phyloP scores from a whole-genome alignment of 2,113 vertebrate species.

The Brienomyrus brachyistius region DNA sequence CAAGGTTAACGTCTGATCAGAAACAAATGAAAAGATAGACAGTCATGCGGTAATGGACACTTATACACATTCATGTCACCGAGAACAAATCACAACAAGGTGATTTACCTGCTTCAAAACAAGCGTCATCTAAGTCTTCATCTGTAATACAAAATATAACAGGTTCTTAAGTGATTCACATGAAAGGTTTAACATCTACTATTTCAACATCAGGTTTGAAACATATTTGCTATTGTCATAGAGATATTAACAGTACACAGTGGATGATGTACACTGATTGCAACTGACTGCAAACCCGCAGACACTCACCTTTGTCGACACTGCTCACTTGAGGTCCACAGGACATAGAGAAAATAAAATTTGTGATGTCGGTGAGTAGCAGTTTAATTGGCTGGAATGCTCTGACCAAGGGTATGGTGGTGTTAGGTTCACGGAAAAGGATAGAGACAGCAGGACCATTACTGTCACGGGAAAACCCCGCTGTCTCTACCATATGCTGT shows the following conservation, averaged over 20 bases:
- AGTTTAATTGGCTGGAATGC: neutral
- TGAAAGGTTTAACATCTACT: neutral
- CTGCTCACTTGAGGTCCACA: constrained; percentile 71
- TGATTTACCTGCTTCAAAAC: constrained; percentile 82
- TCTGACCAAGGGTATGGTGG: neutral
- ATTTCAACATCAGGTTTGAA: neutral
- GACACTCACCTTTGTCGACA: constrained; percentile 82
- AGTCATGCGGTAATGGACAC: neutral
- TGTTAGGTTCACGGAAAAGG: neutral
- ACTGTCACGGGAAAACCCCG: neutral
- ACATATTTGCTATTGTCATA: neutral
- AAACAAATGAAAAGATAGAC: neutral
- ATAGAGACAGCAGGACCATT: neutral
- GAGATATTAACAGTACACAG: neutral
- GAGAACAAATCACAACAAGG: neutral
- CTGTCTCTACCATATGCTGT: neutral
- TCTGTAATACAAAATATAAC: constrained; percentile 54
- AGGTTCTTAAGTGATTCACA: neutral
- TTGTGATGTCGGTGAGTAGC: neutral
- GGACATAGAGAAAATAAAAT: constrained; percentile 39
- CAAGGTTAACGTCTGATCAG: neutral
- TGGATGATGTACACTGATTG: neutral
- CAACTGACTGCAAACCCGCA: neutral
- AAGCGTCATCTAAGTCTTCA: constrained; percentile 81
- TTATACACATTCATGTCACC: neutral